Conservation (phyloP, 64 coral and sea anemone genomes). For the Stichodactyla helianthus region DNA sequence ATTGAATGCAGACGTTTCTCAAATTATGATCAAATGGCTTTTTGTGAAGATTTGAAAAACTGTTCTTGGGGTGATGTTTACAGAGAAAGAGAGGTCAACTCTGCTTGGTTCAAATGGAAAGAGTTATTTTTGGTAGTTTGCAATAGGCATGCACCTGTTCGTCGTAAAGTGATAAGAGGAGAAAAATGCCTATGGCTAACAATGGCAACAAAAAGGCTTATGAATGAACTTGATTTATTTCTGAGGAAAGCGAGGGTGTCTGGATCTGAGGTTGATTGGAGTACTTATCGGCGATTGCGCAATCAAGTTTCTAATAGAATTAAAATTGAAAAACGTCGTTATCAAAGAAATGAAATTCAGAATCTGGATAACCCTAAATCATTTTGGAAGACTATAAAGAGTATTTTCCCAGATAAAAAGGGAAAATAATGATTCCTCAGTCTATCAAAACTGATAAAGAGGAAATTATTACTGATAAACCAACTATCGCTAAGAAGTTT, state of each 20-base stretch:
- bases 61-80: too few relatives aligned
- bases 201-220: too few relatives aligned
- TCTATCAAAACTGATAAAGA: neutral
- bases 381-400: neutral
- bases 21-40: too few relatives aligned
- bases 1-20: too few relatives aligned
- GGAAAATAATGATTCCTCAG: neutral
- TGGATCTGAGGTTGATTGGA: neutral
- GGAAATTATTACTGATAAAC: neutral
- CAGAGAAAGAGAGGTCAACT: too few relatives aligned
- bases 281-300: neutral
- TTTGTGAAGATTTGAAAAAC: too few relatives aligned
- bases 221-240: too few relatives aligned
- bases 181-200: too few relatives aligned
- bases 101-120: too few relatives aligned
- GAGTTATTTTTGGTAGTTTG: too few relatives aligned
- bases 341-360: neutral
- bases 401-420: neutral
- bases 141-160: too few relatives aligned
- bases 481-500: neutral
- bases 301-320: neutral
- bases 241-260: neutral
- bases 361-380: neutral
- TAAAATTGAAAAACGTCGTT: neutral
- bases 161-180: too few relatives aligned